phyloP scores from a whole-genome alignment of 2,797 vertebrate species.

The Sparidentex hasta region DNA sequence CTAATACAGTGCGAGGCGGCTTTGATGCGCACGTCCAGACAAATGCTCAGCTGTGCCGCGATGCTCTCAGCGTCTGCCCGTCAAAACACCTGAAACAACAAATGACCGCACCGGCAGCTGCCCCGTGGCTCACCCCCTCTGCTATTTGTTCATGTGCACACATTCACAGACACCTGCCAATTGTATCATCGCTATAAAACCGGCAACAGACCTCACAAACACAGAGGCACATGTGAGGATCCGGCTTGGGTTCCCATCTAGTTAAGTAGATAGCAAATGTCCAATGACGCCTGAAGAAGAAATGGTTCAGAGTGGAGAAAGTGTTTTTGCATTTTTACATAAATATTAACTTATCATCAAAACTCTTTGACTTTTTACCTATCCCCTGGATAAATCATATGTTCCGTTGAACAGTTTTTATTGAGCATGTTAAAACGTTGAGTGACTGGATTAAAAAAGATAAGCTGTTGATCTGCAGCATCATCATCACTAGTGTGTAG shows the following conservation, averaged over 20 bases:
- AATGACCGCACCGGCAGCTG: constrained; percentile 69
- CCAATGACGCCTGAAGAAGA: background rate
- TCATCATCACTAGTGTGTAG: constrained; percentile 16
- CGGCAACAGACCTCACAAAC: constrained; percentile 23
- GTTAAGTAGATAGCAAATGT: background rate
- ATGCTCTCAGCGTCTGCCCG: constrained; percentile 48
- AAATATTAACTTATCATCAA: background rate
- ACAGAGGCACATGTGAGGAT: constrained; percentile 5
- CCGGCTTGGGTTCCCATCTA: background rate
- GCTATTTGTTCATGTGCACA: constrained; percentile 24
- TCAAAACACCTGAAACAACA: constrained; percentile 77
- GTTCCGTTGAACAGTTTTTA: background rate
- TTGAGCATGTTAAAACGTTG: background rate
- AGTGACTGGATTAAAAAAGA: constrained; percentile 45
- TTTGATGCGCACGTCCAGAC: constrained; percentile 57
- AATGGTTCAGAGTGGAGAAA: background rate
- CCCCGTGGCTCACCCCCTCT: constrained; percentile 18
- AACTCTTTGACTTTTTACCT: background rate
- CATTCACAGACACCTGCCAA: constrained; percentile 45
- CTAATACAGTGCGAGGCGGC: constrained; percentile 48
- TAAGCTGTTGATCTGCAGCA: constrained; percentile 23
- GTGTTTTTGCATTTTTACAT: background rate
- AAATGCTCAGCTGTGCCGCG: constrained; percentile 62
- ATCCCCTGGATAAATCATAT: background rate
- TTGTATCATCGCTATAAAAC: constrained; percentile 59